Conservation (phyloP, 2,888 invertebrate species). For the Epinotia nisella region DNA sequence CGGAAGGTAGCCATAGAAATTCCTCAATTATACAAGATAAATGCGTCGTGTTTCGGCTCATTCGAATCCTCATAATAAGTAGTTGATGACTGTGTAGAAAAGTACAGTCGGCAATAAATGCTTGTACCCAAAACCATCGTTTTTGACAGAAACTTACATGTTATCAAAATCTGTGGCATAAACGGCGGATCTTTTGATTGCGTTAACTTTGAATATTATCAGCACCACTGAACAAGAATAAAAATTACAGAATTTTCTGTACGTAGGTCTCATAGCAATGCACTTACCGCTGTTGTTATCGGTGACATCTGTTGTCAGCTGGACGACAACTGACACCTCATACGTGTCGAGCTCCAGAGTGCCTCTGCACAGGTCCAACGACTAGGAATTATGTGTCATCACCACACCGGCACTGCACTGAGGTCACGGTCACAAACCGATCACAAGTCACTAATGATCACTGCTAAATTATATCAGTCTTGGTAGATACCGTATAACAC, state of each 20-base stretch:
- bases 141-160: too few relatives aligned
- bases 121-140: too few relatives aligned
- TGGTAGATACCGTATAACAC: constrained; percentile 9
- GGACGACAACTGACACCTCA: constrained; percentile 83
- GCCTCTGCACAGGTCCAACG: constrained; percentile 56
- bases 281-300: constrained; percentile 78
- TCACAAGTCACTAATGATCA: constrained; percentile 20
- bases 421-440: constrained; percentile 22
- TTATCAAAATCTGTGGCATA: too few relatives aligned
- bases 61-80: too few relatives aligned
- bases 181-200: too few relatives aligned
- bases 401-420: constrained; percentile 46
- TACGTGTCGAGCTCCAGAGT: constrained; percentile 83
- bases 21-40: too few relatives aligned
- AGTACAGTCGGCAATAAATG: too few relatives aligned
- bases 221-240: background rate
- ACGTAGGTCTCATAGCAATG: background rate
- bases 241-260: background rate
- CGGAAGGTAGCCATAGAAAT: too few relatives aligned
- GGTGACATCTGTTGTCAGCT: constrained; percentile 84
- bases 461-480: background rate
- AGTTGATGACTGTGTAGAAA: too few relatives aligned
- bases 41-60: too few relatives aligned
- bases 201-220: background rate
- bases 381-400: constrained; percentile 55